Evolutionary conservation across 1,140 invertebrate genomes (phyloP).

Genomic region (Dendroctonus ponderosae): DNA sequence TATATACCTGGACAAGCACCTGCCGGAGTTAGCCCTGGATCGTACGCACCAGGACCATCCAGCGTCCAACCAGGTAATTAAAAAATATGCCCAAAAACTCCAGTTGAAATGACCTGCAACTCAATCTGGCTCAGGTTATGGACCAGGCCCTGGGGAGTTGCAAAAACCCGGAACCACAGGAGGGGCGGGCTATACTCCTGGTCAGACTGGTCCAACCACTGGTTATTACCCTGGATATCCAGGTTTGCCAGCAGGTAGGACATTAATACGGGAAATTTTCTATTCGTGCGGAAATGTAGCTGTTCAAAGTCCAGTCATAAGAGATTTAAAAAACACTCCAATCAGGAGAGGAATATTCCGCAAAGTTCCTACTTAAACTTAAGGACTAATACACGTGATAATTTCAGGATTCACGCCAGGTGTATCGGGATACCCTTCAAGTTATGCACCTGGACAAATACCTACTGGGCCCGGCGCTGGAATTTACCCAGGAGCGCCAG

Average conservation of each 20-base stretch:
- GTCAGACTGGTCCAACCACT: neutral
- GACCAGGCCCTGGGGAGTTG: constrained; percentile 7
- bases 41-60: no score
- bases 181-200: neutral
- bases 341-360: neutral
- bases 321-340: no score
- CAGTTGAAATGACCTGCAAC: neutral
- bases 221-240: no score
- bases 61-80: no score
- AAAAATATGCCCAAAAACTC: no score
- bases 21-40: no score
- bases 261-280: no score
- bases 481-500: neutral
- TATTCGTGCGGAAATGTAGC: no score
- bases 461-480: neutral
- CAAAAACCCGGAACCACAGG: constrained; percentile 13
- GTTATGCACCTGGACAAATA: neutral
- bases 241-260: no score
- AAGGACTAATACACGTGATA: neutral
- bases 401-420: neutral
- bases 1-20: no score
- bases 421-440: neutral
- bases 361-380: no score
- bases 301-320: no score
- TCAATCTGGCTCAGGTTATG: neutral